phyloP scores from a whole-genome alignment of 2,888 invertebrate species.

The Micoletzkya japonica region DNA sequence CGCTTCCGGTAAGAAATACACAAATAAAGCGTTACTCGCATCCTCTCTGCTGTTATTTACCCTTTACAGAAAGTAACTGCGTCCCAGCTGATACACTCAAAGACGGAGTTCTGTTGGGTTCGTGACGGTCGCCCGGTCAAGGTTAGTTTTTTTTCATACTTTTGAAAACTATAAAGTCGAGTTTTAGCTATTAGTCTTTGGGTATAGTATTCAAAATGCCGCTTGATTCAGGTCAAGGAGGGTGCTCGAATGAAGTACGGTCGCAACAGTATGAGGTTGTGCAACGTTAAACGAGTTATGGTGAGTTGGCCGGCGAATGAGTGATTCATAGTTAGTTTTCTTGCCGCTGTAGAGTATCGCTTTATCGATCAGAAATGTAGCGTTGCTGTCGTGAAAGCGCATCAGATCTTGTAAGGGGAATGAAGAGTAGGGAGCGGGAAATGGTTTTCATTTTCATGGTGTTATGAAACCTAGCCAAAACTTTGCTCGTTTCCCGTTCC shows the following conservation, averaged over 20 bases:
- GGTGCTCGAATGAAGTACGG: conserved; percentile 16
- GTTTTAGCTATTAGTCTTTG: background rate
- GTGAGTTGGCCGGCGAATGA: too few relatives aligned
- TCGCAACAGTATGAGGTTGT: background rate
- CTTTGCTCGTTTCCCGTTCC: too few relatives aligned
- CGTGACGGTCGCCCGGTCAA: background rate
- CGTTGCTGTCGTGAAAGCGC: too few relatives aligned
- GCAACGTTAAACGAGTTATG: background rate
- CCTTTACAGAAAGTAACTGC: background rate
- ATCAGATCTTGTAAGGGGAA: too few relatives aligned
- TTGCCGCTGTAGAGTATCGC: too few relatives aligned
- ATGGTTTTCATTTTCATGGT: too few relatives aligned
- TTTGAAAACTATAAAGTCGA: background rate
- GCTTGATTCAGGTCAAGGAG: conserved; percentile 9
- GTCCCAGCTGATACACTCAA: background rate
- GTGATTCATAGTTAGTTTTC: too few relatives aligned
- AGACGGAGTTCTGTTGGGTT: background rate
- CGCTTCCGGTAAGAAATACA: background rate
- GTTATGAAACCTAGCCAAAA: too few relatives aligned
- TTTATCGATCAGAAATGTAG: too few relatives aligned
- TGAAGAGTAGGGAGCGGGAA: background rate
- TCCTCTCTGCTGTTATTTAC: background rate
- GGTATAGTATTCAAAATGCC: background rate
- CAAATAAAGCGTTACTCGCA: background rate
- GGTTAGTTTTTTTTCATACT: background rate